Evolutionary conservation across 2,113 vertebrate species (phyloP).

Genomic region (Hymenochirus boettgeri): DNA sequence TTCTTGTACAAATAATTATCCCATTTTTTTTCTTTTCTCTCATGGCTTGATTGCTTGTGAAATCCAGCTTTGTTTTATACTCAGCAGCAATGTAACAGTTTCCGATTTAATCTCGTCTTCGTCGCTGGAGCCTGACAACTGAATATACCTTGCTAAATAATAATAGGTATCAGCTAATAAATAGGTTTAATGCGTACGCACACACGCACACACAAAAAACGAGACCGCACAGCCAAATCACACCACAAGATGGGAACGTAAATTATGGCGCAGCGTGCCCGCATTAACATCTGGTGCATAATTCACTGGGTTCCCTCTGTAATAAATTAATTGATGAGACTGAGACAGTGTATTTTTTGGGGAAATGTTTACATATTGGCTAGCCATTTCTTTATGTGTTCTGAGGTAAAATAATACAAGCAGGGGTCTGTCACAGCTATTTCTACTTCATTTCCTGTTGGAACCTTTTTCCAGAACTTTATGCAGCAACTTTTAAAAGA

Average conservation of each 20-base stretch:
- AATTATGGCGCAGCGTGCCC: constrained; percentile 81
- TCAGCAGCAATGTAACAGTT: constrained; percentile 83
- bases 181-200: constrained; percentile 83
- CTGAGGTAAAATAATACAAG: constrained; percentile 81
- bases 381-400: constrained; percentile 68
- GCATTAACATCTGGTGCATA: constrained; percentile 84
- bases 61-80: constrained; percentile 95
- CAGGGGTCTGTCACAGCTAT: constrained; percentile 77
- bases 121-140: constrained; percentile 92
- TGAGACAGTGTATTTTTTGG: constrained; percentile 81
- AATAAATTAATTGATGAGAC: constrained; percentile 80
- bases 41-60: constrained; percentile 94
- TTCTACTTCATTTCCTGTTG: constrained; percentile 55
- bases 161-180: constrained; percentile 97
- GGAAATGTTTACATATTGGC: constrained; percentile 76
- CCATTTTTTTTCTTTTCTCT: constrained; percentile 81
- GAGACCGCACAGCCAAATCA: constrained; percentile 70
- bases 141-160: constrained; percentile 95
- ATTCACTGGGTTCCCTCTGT: constrained; percentile 76
- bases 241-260: constrained; percentile 80
- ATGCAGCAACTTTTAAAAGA: too few species aligned
- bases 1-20: constrained; percentile 99
- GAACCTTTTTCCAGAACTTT: too few species aligned
- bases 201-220: not conserved
- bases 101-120: constrained; percentile 96